phyloP scores from a whole-genome alignment of 2,113 vertebrate genomes.

The Zapus hudsonius region DNA sequence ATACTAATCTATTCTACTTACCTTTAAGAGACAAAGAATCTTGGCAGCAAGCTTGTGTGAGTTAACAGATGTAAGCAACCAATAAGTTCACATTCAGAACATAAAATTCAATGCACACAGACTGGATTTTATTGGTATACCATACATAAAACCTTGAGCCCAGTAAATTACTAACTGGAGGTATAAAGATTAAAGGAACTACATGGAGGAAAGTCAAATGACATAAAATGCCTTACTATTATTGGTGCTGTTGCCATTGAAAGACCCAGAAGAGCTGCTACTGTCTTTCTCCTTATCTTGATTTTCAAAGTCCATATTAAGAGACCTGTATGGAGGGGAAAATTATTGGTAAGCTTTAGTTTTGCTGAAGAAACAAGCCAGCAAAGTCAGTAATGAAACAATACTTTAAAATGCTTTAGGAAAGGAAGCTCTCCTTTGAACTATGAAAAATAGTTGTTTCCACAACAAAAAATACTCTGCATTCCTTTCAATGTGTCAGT shows the following conservation, averaged over 20 bases:
- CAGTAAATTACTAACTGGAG: background rate
- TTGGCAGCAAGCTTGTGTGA: background rate
- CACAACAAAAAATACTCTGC: slow-evolving; percentile 41
- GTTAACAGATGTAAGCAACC: background rate
- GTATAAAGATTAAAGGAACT: background rate
- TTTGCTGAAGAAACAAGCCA: slow-evolving; percentile 48
- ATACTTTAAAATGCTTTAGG: background rate
- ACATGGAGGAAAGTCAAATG: background rate
- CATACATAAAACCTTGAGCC: background rate
- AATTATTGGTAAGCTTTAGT: slow-evolving; percentile 54
- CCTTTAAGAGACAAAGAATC: background rate
- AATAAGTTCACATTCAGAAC: background rate
- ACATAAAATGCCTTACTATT: slow-evolving; percentile 91
- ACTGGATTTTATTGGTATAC: background rate
- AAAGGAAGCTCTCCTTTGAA: background rate
- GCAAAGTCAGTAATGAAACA: background rate
- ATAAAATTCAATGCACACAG: background rate
- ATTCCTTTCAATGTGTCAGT: background rate
- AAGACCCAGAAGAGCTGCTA: slow-evolving; percentile 88
- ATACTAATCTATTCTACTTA: background rate
- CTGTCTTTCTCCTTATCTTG: slow-evolving; percentile 99
- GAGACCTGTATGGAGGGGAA: slow-evolving; percentile 89
- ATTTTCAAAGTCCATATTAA: slow-evolving; percentile 99
- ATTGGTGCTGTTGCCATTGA: slow-evolving; percentile 95
- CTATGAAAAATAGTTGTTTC: background rate